Conservation (phyloP, 2,888 invertebrate species). For the Acanthosepion lycidas region DNA sequence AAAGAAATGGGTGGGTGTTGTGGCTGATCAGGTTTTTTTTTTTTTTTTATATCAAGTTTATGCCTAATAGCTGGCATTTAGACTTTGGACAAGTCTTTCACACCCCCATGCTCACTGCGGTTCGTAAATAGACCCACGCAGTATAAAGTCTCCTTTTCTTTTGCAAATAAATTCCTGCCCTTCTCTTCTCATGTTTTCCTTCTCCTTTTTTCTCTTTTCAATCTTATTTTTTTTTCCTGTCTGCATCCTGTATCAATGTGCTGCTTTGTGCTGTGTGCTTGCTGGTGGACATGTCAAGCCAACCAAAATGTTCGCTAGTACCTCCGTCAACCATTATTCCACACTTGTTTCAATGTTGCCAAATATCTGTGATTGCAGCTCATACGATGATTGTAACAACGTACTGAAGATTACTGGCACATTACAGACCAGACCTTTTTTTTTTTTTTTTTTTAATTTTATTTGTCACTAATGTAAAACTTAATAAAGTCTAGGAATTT, state of each 20-base stretch:
- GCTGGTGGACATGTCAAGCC: constrained; percentile 33
- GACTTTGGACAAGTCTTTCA: not conserved
- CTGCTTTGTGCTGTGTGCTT: constrained; percentile 33
- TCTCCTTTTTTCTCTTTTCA: not conserved
- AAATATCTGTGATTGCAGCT: constrained; percentile 33
- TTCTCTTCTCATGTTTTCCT: not conserved
- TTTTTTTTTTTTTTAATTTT: constrained; percentile 24
- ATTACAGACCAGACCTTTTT: not conserved
- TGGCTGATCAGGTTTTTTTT: not conserved
- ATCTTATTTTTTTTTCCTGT: not conserved
- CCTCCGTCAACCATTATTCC: constrained; percentile 33
- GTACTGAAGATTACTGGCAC: constrained; percentile 33
- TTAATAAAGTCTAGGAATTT: constrained; percentile 33
- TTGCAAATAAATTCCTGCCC: constrained; percentile 2
- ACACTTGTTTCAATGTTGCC: constrained; percentile 33
- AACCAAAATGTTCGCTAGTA: constrained; percentile 13
- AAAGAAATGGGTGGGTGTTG: not conserved
- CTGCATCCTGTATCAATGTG: constrained; percentile 33
- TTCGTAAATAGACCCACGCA: not conserved
- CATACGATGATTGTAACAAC: not conserved
- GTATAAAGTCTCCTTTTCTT: constrained; percentile 13
- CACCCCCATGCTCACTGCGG: not conserved
- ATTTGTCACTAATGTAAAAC: constrained; percentile 23
- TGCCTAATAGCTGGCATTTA: not conserved
- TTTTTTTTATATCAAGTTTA: not conserved